Evolutionary conservation across 2,888 invertebrate species (phyloP), one percentile per base, ranked within the genome.

Genomic region (Ormyrus nitidulus): DNA sequence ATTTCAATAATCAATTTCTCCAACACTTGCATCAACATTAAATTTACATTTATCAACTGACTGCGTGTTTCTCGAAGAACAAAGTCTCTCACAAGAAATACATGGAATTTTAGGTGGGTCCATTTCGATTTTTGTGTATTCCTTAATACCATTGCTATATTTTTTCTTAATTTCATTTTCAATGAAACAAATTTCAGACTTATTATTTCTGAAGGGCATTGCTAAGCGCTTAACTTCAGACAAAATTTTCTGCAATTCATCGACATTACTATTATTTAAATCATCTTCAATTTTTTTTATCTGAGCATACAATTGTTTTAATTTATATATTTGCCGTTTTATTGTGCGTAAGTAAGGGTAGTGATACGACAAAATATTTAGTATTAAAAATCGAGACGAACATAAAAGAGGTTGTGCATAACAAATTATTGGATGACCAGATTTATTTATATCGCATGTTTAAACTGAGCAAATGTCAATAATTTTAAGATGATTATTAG

Each of bases 71-170:
- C 61, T 48, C 4, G 7, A 2, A n/a, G 61, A 71, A 44, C n/a
- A 71, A 49, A 71, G 53, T 34, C 54, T 71, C 10, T 71, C 71
- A 6, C 71, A 71, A 13, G 59, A 71, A 51, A 66, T 8, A 51
- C 66, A 66, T n/a, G 66, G 53, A 54, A 53, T 53, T 49, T 19
- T 51, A 5, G 61, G 61, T 34, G 53, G 59, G 19, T 71, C 59
- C 11, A 7, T 44, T 51, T 59, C 71, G 9, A 71, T 72, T 84
- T 51, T 64, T 82, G 83, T 34, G 85, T 77, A 64, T 76, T 69
- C 13, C 56, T 46, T 74, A 65, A 83, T 53, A 53, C 80, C 9
- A 19, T 79, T 49, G 5, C 13, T 3, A 59, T 59, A 70, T 49
- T 48, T 58, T 13, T 13, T 13, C 48, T 70, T 70, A 10, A 70